Conservation (phyloP, 37 sponge, comb jelly and placozoan species). For the Oopsacas minuta region DNA sequence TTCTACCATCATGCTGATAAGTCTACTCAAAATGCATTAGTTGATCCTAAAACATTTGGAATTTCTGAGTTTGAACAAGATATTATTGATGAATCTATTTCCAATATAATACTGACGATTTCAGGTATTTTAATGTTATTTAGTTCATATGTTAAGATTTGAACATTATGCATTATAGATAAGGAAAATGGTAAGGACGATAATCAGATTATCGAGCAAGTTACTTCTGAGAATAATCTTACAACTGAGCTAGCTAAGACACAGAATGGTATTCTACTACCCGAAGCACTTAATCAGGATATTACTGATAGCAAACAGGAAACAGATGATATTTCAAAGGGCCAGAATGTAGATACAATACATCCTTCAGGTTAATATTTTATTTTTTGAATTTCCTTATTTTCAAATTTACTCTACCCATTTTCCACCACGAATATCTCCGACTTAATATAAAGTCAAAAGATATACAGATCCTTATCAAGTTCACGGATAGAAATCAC, state of each 20-base stretch:
- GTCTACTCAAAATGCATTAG: background rate
- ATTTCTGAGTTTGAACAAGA: conserved; percentile 13
- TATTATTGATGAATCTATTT: background rate
- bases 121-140: background rate
- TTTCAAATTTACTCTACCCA: no score
- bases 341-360: no score
- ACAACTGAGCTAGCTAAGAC: background rate
- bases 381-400: no score
- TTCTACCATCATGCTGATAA: background rate
- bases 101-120: background rate
- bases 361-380: no score
- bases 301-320: background rate
- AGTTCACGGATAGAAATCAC: no score
- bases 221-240: background rate
- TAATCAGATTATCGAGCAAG: background rate
- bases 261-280: background rate
- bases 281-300: background rate
- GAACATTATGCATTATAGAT: background rate
- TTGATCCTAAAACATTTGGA: background rate
- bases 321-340: no score
- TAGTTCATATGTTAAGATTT: no score
- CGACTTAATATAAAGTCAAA: no score
- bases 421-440: no score
- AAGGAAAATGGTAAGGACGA: background rate
- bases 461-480: no score